These are phyloP conservation scores for Drosophila hamatofila DNA, from an alignment of 2,888 invertebrate genomes.

Conservation along the genomic window DNA sequence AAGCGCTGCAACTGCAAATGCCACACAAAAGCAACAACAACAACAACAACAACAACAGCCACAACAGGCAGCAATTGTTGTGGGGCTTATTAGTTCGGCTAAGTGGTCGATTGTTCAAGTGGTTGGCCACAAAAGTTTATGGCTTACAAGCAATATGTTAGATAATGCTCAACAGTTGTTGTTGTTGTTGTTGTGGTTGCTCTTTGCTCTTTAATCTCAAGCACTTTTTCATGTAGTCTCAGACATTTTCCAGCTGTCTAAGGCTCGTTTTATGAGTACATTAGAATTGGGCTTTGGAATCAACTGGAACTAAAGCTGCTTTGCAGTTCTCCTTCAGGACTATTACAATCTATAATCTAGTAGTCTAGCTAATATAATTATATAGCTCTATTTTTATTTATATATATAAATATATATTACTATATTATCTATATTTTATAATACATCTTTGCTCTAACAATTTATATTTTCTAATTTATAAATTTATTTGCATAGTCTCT, in stretches of 20 bases:
- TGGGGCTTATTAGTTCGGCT: slow-evolving; percentile 62
- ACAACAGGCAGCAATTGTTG: slow-evolving; percentile 35
- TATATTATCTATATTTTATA: no score
- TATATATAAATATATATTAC: no score
- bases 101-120: slow-evolving; percentile 40
- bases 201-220: neutral
- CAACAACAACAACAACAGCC: slow-evolving; percentile 8
- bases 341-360: neutral
- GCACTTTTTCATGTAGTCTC: neutral
- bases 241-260: neutral
- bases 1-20: slow-evolving; percentile 65
- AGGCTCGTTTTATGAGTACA: neutral
- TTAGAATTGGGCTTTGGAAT: no score
- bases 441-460: neutral
- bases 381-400: neutral
- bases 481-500: no score
- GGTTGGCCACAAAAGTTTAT: slow-evolving; percentile 31
- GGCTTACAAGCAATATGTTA: neutral
- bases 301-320: neutral
- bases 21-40: slow-evolving; percentile 42
- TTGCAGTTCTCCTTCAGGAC: neutral
- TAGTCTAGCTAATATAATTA: neutral
- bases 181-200: neutral
- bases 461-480: neutral
- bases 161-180: neutral